Conservation (phyloP, 2,797 vertebrate species). For the Ctenosaura bakeri region DNA sequence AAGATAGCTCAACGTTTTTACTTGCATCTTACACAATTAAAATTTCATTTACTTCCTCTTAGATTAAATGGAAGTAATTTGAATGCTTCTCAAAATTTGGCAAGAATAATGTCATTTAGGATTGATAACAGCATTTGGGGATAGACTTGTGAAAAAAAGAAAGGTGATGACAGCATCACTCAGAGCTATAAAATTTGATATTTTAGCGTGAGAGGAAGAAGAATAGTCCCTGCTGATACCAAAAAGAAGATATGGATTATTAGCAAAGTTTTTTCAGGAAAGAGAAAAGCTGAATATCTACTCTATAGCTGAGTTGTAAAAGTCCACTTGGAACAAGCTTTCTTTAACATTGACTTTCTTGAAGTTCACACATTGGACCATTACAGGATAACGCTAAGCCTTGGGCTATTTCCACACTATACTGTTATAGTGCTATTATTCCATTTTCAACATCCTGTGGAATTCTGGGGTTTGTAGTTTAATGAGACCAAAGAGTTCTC, state of each 20-base stretch:
- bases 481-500: no score
- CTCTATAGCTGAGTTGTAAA: slow-evolving; percentile 47
- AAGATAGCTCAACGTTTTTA: neutral
- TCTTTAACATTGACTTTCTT: slow-evolving; percentile 43
- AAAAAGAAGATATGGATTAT: slow-evolving; percentile 70
- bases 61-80: slow-evolving; percentile 66
- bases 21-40: neutral
- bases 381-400: neutral
- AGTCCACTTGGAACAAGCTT: slow-evolving; percentile 57
- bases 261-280: slow-evolving; percentile 28
- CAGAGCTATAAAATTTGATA: slow-evolving; percentile 56
- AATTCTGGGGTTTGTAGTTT: no score
- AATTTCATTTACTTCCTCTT: slow-evolving; percentile 53
- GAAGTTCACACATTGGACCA: neutral
- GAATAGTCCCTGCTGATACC: slow-evolving; percentile 66
- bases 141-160: slow-evolving; percentile 51
- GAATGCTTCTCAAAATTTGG: slow-evolving; percentile 65
- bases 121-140: slow-evolving; percentile 73
- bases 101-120: slow-evolving; percentile 68
- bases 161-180: slow-evolving; percentile 64
- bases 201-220: slow-evolving; percentile 54
- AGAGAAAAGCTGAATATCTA: neutral
- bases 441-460: no score
- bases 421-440: no score
- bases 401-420: neutral